phyloP scores from a whole-genome alignment of 1,140 invertebrate species.

The Pseudomyrmex sp. region DNA sequence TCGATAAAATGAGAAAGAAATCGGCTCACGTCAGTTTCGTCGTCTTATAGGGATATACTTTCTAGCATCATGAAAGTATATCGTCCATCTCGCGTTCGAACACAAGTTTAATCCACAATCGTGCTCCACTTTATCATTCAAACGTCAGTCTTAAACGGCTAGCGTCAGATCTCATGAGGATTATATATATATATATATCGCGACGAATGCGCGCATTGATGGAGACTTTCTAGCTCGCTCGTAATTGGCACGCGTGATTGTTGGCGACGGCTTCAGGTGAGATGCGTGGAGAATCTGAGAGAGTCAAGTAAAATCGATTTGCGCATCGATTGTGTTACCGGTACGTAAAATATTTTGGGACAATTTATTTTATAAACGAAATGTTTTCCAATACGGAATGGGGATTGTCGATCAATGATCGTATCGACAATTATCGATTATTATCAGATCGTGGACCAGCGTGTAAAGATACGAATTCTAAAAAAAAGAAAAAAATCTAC shows the following conservation, averaged over 20 bases:
- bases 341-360: neutral
- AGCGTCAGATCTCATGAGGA: constrained; percentile 35
- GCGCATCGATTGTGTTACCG: constrained; percentile 38
- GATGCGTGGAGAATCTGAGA: constrained; percentile 31
- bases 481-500: constrained; percentile 3
- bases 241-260: constrained; percentile 56
- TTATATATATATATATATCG: constrained; percentile 25
- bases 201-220: constrained; percentile 50
- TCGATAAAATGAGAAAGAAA: constrained; percentile 28
- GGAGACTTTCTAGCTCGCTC: constrained; percentile 42
- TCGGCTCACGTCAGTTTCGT: constrained; percentile 15
- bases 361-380: too few relatives aligned
- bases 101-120: constrained; percentile 52
- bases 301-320: constrained; percentile 18
- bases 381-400: too few relatives aligned
- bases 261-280: constrained; percentile 39
- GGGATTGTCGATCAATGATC: too few relatives aligned
- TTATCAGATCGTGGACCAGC: constrained; percentile 5
- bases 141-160: constrained; percentile 49
- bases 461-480: neutral
- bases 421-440: constrained; percentile 10
- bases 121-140: constrained; percentile 59
- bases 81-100: constrained; percentile 39
- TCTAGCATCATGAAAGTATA: constrained; percentile 57
- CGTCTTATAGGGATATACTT: constrained; percentile 26